Evolutionary conservation across 2,113 vertebrate genomes (phyloP).

Genomic region (Mustelus asterias): DNA sequence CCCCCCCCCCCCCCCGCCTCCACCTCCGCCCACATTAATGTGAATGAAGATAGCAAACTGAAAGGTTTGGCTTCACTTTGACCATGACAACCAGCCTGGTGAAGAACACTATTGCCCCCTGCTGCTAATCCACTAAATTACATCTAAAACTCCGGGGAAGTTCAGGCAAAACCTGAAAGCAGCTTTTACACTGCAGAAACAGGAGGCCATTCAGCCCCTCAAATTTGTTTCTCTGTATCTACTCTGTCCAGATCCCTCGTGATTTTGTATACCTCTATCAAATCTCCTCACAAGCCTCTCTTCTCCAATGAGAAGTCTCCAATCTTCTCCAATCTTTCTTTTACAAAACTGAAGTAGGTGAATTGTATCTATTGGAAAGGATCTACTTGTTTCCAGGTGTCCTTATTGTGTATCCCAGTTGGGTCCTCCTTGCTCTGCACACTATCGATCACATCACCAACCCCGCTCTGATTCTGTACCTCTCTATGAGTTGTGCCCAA

Average conservation of each 20-base stretch:
- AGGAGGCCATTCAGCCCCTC: neutral
- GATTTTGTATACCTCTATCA: neutral
- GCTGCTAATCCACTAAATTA: neutral
- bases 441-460: too few species aligned
- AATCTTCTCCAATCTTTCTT: neutral
- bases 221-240: neutral
- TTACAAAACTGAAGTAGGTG: neutral
- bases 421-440: too few species aligned
- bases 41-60: neutral
- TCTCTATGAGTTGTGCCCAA: too few species aligned
- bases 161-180: neutral
- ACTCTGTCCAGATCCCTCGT: neutral
- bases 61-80: neutral
- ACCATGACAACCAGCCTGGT: neutral
- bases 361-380: neutral
- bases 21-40: too few species aligned
- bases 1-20: too few species aligned
- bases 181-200: neutral
- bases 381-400: too few species aligned
- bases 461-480: too few species aligned
- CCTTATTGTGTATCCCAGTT: too few species aligned
- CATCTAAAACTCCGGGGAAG: neutral
- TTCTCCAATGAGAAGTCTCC: too few species aligned
- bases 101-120: neutral
- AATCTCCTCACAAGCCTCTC: neutral